Evolutionary conservation across 2,888 invertebrate genomes (phyloP).

Genomic region (Leptarthrus brevirostris): DNA sequence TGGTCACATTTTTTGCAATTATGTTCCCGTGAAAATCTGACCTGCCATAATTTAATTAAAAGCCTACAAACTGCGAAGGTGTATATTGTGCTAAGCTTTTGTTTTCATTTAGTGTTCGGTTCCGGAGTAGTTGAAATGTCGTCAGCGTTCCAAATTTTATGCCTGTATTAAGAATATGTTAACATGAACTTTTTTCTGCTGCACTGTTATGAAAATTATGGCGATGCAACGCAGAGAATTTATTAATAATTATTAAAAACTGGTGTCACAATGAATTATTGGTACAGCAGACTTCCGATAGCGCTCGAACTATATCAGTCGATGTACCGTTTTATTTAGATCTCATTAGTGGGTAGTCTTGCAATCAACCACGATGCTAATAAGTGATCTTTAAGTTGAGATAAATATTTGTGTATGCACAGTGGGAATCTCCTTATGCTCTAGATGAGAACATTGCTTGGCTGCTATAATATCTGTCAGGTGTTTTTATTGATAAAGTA

Average conservation of each 20-base stretch:
- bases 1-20: slow-evolving; percentile 9
- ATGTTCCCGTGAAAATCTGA: not conserved
- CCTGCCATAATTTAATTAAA: slow-evolving; percentile 20
- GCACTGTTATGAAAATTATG: not conserved
- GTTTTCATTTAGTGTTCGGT: not conserved
- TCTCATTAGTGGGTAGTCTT: not conserved
- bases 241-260: slow-evolving; percentile 4
- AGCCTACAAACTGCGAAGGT: slow-evolving; percentile 2
- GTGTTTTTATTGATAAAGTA: slow-evolving; percentile 10
- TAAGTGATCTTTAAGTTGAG: not conserved
- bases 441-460: not conserved
- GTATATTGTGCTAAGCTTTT: slow-evolving; percentile 4
- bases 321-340: not conserved
- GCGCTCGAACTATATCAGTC: not conserved
- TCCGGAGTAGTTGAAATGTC: slow-evolving; percentile 8
- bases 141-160: too few species aligned
- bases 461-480: not conserved
- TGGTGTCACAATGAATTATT: not conserved
- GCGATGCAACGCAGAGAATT: not conserved
- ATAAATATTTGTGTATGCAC: not conserved
- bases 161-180: too few species aligned
- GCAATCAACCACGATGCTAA: not conserved
- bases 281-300: not conserved
- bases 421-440: not conserved
- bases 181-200: too few species aligned